Evolutionary conservation across 2,797 vertebrate species (phyloP), one percentile per base, ranked within the genome.

Genomic region (Chaetophractus vellerosus): DNA sequence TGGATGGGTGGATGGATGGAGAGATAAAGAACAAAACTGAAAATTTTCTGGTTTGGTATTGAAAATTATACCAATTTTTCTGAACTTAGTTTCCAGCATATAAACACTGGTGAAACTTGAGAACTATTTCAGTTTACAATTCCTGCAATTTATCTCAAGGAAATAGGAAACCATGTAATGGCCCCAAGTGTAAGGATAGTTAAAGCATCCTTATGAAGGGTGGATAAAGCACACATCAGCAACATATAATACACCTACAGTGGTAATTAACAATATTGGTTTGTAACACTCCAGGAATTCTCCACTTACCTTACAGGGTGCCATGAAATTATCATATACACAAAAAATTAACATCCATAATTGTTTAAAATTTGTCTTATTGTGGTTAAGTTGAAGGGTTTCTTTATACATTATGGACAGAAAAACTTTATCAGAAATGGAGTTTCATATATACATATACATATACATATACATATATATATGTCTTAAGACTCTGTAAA

Each of bases 331-430:
- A 85, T 87, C 61, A 59, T 8, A 45, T 9, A 45, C 8, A 93
- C 96, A 89, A 68, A 91, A 94, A 96, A 88, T 84, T 90, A 83
- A 63, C 63, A 94, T 68, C 55, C 19, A 66, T 88, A 71, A 83
- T 81, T 52, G n/a, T 90, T 76, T 45, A 3, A 24, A 71, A 87
- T 52, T 45, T 45, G 5, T 45, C 45, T 45, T 45, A 45, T 38
- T 38, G 38, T 45, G 45, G 45, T 45, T 45, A 45, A 45, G 10
- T 45, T 45, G 45, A 45, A 45, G 45, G 45, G 45, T 45, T 45
- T 45, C 45, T 45, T 9, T 45, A 9, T 45, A 45, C 45, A 45
- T 45, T 45, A 45, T 10, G 10, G 45, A 45, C 9, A 45, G 45
- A 45, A 45, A 45, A 45, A 45, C 45, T 45, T 45, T 45, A 45